Evolutionary conservation across 2,888 invertebrate species (phyloP).

Genomic region (Eilema caniola): DNA sequence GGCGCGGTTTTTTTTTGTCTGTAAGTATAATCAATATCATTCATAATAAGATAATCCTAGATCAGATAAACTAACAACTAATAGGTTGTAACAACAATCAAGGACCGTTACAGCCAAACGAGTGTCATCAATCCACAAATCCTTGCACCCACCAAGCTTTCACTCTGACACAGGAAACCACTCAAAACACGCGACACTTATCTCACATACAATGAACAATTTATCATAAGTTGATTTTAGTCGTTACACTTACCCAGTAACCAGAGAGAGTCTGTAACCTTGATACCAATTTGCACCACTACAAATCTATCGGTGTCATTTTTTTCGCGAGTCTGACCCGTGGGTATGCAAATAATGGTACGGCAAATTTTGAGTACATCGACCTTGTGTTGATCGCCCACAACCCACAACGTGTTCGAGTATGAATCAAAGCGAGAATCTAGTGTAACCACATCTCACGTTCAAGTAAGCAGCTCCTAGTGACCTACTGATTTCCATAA

Average conservation of each 20-base stretch:
- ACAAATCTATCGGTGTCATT: constrained; percentile 79
- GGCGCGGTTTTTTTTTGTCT: too few species aligned
- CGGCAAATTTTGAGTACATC: constrained; percentile 83
- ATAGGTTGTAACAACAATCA: constrained; percentile 37
- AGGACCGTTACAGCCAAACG: constrained; percentile 44
- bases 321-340: constrained; percentile 77
- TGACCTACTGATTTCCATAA: constrained; percentile 85
- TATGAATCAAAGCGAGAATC: constrained; percentile 76
- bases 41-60: constrained; percentile 5
- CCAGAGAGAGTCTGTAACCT: constrained; percentile 82
- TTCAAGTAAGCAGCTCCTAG: constrained; percentile 73
- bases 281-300: constrained; percentile 82
- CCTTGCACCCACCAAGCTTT: constrained; percentile 74
- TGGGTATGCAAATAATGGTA: constrained; percentile 82
- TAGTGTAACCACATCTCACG: constrained; percentile 65
- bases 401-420: constrained; percentile 40
- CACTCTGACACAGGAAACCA: constrained; percentile 83
- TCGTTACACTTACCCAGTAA: constrained; percentile 86
- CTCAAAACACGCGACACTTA: constrained; percentile 80
- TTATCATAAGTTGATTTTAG: constrained; percentile 83
- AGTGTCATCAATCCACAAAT: constrained; percentile 69
- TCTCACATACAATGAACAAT: constrained; percentile 83
- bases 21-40: neutral
- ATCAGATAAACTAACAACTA: constrained; percentile 4
- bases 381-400: constrained; percentile 82